Percentiles rank a stretch among this genome's conserved stretches.
Evolutionary conservation across 37 sponge, comb jelly and placozoan species (phyloP).

Genomic region (Aphrocallistes beatrix): DNA sequence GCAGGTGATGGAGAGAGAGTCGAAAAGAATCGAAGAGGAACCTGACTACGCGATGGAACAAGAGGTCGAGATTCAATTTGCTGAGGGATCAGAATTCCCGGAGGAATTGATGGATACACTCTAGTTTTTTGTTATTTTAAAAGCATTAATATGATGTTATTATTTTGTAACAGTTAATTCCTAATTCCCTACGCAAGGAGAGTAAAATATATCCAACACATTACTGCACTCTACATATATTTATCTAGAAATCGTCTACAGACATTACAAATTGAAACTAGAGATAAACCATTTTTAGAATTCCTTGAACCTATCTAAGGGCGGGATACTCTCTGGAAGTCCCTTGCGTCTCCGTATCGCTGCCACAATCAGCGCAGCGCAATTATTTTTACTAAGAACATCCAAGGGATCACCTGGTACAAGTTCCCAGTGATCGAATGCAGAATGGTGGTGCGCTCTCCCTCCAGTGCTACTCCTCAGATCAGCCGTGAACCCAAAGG

Average conservation of each 20-base stretch:
- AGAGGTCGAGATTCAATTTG: not conserved
- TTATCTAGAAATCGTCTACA: too few relatives aligned
- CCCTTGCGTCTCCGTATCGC: constrained; percentile 91
- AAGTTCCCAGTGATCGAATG: constrained; percentile 95
- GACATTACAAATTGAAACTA: not conserved
- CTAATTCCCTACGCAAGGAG: too few relatives aligned
- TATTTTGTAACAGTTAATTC: too few relatives aligned
- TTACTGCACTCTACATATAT: too few relatives aligned
- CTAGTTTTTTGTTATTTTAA: too few relatives aligned
- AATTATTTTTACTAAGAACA: not conserved
- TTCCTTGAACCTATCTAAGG: constrained; percentile 75
- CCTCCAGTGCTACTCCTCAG: constrained; percentile 86
- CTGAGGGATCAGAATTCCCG: not conserved
- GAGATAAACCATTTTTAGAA: constrained; percentile 36
- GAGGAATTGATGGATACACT: not conserved
- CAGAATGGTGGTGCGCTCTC: constrained; percentile 98
- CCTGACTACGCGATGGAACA: constrained; percentile 11
- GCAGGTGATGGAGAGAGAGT: constrained; percentile 61
- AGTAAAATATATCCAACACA: too few relatives aligned
- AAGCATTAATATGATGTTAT: too few relatives aligned
- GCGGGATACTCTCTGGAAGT: constrained; percentile 66
- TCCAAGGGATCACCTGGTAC: constrained; percentile 68
- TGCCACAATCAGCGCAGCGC: constrained; percentile 44
- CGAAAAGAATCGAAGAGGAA: constrained; percentile 32
- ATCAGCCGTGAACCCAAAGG: constrained; percentile 97